Percentiles rank a stretch among this genome's conserved stretches.
phyloP scores from a whole-genome alignment of 2,888 invertebrate species.

The Sinopyrophorus schimmeli region DNA sequence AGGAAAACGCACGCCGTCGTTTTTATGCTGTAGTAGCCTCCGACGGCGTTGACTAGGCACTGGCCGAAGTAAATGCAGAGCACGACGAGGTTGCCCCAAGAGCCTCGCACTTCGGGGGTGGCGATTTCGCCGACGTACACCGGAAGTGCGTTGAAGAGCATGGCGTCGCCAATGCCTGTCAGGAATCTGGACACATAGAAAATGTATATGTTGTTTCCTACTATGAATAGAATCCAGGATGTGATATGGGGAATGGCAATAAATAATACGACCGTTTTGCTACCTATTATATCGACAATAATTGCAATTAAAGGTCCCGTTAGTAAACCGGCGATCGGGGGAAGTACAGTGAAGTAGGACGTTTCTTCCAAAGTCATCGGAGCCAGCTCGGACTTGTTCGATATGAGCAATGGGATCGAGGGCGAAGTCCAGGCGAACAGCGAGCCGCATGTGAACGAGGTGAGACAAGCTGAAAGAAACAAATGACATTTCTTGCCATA shows the following conservation, averaged over 20 bases:
- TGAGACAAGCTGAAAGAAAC: conserved; percentile 32
- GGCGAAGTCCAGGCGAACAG: conserved; percentile 35
- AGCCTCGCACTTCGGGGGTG: conserved; percentile 42
- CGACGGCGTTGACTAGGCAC: conserved; percentile 56
- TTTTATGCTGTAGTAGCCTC: conserved; percentile 60
- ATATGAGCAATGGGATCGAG: conserved; percentile 28
- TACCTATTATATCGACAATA: conserved; percentile 31
- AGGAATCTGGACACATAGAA: conserved; percentile 44
- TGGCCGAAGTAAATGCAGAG: conserved; percentile 37
- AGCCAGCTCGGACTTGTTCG: conserved; percentile 15
- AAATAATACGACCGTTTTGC: conserved; percentile 37
- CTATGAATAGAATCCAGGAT: conserved; percentile 39
- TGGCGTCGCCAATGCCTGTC: conserved; percentile 42
- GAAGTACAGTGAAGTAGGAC: conserved; percentile 46
- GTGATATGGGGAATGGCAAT: conserved; percentile 41
- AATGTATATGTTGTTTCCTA: conserved; percentile 38
- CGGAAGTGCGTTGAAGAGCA: conserved; percentile 37
- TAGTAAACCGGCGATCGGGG: conserved; percentile 40
- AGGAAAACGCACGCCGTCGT: conserved; percentile 60
- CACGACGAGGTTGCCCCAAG: conserved; percentile 43
- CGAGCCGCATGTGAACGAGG: conserved; percentile 29
- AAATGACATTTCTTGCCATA: conserved; percentile 15
- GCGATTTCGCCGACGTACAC: conserved; percentile 45
- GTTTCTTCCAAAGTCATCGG: conserved; percentile 40
- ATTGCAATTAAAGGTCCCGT: conserved; percentile 3